Evolutionary conservation across 2,113 vertebrate species (phyloP), one percentile per base, ranked within the genome.

Genomic region (Labeo catla): DNA sequence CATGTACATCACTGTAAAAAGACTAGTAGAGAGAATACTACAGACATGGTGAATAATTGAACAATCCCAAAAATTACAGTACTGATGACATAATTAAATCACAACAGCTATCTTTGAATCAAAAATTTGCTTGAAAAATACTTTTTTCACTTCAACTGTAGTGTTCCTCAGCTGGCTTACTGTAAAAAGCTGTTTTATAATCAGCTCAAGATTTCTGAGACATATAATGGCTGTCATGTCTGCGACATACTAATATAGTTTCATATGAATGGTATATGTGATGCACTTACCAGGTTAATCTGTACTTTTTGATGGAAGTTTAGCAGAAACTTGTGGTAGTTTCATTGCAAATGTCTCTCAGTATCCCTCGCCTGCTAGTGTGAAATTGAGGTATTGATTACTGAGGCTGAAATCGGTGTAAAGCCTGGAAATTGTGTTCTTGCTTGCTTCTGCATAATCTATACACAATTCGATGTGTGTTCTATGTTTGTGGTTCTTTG

Each of bases 371-470:
- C 7, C 49, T 80, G 77, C 36, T 80, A 43, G 66, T 73, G 81
- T 72, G 63, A 83, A 83, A 83, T 54, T 49, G 19, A 83, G 81
- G 7, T 74, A 84, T 84, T 74, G 82, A 84, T 59, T 28, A 36
- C 82, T 59, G 21, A 84, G 21, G 19, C 13, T 23, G 36, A 74
- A 84, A 59, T 59, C 16, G 21, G 49, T 84, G 36, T 84, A 45
- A 84, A 84, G 68, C 50, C 82, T 83, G 81, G 65, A 84, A 84
- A 73, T 59, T 73, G 52, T 28, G 68, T 73, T 54, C 50, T 84
- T 43, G 81, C 49, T 83, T 43, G 81, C 68, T 73, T 83, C 36
- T 84, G 82, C 68, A 73, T 74, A 84, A 59, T 84, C 82, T 73
- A 73, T 59, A 83, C 47, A n/a, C 28, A 45, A 82, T 84, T 84